A percentile compares a stretch with the other conserved stretches of the same genome.
Evolutionary conservation across 1,140 invertebrate genomes (phyloP).

Genomic region (Cydia amplana): DNA sequence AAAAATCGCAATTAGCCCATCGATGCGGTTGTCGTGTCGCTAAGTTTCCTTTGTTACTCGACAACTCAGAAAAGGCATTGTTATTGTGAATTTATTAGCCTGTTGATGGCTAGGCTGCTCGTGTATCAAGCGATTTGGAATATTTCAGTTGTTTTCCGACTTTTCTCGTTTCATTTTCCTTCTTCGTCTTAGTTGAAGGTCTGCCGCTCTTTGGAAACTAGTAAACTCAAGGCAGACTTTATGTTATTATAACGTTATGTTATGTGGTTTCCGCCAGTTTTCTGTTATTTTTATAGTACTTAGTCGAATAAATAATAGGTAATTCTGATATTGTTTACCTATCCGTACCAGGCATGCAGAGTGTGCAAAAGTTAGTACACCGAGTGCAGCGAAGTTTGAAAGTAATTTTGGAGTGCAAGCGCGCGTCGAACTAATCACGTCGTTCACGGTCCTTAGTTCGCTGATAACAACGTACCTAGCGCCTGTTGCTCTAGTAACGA

Average conservation of each 20-base stretch:
- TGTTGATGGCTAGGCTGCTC: slow-evolving; percentile 34
- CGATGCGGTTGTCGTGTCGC: slow-evolving; percentile 62
- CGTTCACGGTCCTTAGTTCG: slow-evolving; percentile 71
- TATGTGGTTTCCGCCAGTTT: not conserved
- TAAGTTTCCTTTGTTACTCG: slow-evolving; percentile 74
- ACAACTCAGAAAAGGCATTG: slow-evolving; percentile 65
- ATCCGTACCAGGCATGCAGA: slow-evolving; percentile 54
- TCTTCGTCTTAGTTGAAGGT: slow-evolving; percentile 21
- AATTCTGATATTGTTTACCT: slow-evolving; percentile 35
- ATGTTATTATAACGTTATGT: not conserved
- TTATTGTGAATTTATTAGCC: slow-evolving; percentile 66
- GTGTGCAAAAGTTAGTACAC: slow-evolving; percentile 55
- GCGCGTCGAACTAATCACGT: slow-evolving; percentile 76
- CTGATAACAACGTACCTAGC: slow-evolving; percentile 60
- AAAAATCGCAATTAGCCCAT: slow-evolving; percentile 69
- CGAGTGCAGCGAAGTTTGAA: slow-evolving; percentile 64
- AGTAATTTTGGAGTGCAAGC: slow-evolving; percentile 76
- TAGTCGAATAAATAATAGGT: not conserved
- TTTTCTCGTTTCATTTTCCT: slow-evolving; percentile 28
- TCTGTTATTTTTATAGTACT: not conserved
- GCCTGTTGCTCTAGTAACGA: slow-evolving; percentile 57
- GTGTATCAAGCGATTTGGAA: slow-evolving; percentile 17
- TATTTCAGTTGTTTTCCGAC: slow-evolving; percentile 22
- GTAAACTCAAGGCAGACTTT: slow-evolving; percentile 17
- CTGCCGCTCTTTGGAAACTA: slow-evolving; percentile 15